These are phyloP conservation scores for Plectrocnemia conspersa DNA, from an alignment of 1,140 invertebrate species.

Conservation along the genomic window DNA sequence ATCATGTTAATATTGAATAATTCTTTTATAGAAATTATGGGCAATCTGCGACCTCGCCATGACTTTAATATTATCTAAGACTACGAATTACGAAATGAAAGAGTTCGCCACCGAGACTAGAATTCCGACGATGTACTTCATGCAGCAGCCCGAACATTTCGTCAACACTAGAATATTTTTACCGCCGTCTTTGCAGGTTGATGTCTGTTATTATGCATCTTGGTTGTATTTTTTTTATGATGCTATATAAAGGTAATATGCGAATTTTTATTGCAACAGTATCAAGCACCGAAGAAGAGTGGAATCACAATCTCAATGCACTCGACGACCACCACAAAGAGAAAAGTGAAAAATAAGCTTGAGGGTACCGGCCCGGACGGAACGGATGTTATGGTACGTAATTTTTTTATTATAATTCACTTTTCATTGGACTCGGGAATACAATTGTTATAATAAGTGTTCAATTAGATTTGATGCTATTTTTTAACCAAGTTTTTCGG, in stretches of 20 bases:
- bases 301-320: constrained; percentile 45
- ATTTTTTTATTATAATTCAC: constrained; percentile 21
- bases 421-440: no score
- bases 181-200: constrained; percentile 62
- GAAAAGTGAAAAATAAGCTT: constrained; percentile 49
- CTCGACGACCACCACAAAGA: constrained; percentile 39
- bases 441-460: no score
- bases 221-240: constrained; percentile 8
- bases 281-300: constrained; percentile 50
- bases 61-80: constrained; percentile 79
- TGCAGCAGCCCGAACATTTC: constrained; percentile 64
- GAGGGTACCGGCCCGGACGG: constrained; percentile 58
- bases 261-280: constrained; percentile 28
- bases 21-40: constrained; percentile 80
- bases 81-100: constrained; percentile 83
- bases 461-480: no score
- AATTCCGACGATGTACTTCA: constrained; percentile 83
- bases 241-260: neutral
- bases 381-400: constrained; percentile 58
- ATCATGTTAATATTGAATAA: constrained; percentile 5
- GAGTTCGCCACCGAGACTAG: constrained; percentile 80
- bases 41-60: constrained; percentile 91
- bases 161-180: constrained; percentile 67
- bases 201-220: constrained; percentile 37
- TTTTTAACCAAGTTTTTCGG: no score